A percentile compares a stretch with the other conserved stretches of the same genome.
phyloP scores from a whole-genome alignment of 2,888 invertebrate species.

The Linnaemya tessellans region DNA sequence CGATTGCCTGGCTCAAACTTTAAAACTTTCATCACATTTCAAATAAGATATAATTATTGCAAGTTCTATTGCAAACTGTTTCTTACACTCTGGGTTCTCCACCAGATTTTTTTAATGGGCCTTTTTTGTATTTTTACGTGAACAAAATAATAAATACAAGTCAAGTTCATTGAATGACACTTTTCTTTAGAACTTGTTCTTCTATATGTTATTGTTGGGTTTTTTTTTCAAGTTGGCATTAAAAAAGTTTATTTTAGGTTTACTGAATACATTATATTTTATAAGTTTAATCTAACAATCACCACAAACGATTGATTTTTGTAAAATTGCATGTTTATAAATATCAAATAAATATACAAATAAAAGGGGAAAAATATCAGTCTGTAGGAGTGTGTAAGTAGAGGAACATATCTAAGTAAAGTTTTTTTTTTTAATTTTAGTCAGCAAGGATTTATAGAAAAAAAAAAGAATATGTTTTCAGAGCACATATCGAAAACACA shows the following conservation, averaged over 20 bases:
- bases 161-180: constrained; percentile 62
- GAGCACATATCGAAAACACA: too few species aligned
- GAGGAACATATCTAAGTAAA: too few species aligned
- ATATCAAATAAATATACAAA: constrained; percentile 29
- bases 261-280: constrained; percentile 28
- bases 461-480: too few species aligned
- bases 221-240: constrained; percentile 39
- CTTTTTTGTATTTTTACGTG: constrained; percentile 32
- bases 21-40: constrained; percentile 1
- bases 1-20: constrained; percentile 5
- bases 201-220: constrained; percentile 29
- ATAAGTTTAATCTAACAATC: constrained; percentile 41
- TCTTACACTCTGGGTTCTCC: neutral
- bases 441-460: too few species aligned
- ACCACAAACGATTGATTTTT: constrained; percentile 40
- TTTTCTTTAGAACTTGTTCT: constrained; percentile 61
- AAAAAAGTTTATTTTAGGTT: constrained; percentile 43
- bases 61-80: constrained; percentile 64
- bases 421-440: too few species aligned
- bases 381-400: neutral
- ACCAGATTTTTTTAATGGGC: constrained; percentile 46
- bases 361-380: neutral
- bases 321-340: constrained; percentile 58
- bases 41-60: neutral
- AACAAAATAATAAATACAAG: constrained; percentile 26